Evolutionary conservation across 2,888 invertebrate genomes (phyloP).

Genomic region (Lypha dubia): DNA sequence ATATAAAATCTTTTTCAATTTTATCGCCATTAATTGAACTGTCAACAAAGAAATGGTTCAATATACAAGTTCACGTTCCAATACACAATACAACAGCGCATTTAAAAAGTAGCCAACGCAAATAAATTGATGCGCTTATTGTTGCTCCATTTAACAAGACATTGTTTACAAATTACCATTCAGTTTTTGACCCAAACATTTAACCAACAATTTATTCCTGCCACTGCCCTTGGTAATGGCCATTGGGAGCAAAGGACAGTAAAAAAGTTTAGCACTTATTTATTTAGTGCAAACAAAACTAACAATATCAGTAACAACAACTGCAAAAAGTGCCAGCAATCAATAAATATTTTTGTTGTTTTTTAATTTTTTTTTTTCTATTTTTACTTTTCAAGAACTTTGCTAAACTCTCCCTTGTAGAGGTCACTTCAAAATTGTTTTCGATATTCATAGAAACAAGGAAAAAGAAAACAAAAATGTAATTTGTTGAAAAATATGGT

Average conservation of each 20-base stretch:
- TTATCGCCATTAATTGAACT: slow-evolving; percentile 75
- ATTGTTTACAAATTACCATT: slow-evolving; percentile 75
- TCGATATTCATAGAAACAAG: slow-evolving; percentile 49
- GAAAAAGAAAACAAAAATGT: slow-evolving; percentile 8
- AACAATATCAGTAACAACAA: slow-evolving; percentile 39
- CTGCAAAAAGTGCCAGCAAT: slow-evolving; percentile 60
- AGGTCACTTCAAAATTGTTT: slow-evolving; percentile 66
- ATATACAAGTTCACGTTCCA: slow-evolving; percentile 20
- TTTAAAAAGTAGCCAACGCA: slow-evolving; percentile 57
- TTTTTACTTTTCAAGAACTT: slow-evolving; percentile 50
- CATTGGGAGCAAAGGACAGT: slow-evolving; percentile 25
- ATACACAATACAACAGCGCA: neutral
- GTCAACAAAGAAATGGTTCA: slow-evolving; percentile 68
- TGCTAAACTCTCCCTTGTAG: slow-evolving; percentile 46
- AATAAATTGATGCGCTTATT: slow-evolving; percentile 74
- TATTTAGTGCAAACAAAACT: slow-evolving; percentile 56
- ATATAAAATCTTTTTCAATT: slow-evolving; percentile 67
- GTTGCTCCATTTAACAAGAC: slow-evolving; percentile 75
- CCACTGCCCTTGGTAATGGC: slow-evolving; percentile 66
- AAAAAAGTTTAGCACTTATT: slow-evolving; percentile 55
- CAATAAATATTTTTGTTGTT: slow-evolving; percentile 61
- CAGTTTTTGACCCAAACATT: slow-evolving; percentile 67
- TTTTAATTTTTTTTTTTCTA: slow-evolving; percentile 32
- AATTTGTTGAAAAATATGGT: slow-evolving; percentile 56
- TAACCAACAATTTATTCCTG: slow-evolving; percentile 58